Evolutionary conservation across 2,113 vertebrate genomes (phyloP).

Genomic region (Egretta garzetta): DNA sequence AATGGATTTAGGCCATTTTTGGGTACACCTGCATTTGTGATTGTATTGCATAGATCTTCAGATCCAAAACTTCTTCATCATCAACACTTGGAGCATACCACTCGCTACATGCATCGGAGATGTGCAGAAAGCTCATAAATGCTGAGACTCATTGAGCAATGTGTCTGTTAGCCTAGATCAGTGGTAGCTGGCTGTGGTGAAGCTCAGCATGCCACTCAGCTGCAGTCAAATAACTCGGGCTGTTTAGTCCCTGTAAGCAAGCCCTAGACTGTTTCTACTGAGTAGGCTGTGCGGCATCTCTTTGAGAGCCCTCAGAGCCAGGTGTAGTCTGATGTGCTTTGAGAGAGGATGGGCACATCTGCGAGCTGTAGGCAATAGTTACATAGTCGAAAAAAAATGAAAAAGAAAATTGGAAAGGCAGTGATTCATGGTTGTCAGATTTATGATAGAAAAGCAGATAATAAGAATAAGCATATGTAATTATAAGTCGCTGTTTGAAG

Average conservation of each 20-base stretch:
- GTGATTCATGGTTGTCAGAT: neutral
- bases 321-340: neutral
- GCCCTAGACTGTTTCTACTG: neutral
- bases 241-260: neutral
- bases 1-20: neutral
- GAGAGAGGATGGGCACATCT: neutral
- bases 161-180: neutral
- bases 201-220: rapidly evolving
- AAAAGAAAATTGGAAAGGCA: neutral
- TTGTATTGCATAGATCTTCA: neutral
- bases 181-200: neutral
- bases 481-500: neutral
- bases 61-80: neutral
- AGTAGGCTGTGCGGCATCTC: neutral
- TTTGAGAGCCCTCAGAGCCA: neutral
- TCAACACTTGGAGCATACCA: neutral
- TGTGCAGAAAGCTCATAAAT: neutral
- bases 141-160: neutral
- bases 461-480: neutral
- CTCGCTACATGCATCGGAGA: neutral
- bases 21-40: neutral
- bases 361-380: neutral
- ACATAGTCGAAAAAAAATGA: neutral
- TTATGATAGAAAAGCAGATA: neutral
- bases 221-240: neutral